A percentile compares a stretch with the other conserved stretches of the same genome.
Evolutionary conservation across 2,797 vertebrate species (phyloP).

Genomic region (Varecia variegata): DNA sequence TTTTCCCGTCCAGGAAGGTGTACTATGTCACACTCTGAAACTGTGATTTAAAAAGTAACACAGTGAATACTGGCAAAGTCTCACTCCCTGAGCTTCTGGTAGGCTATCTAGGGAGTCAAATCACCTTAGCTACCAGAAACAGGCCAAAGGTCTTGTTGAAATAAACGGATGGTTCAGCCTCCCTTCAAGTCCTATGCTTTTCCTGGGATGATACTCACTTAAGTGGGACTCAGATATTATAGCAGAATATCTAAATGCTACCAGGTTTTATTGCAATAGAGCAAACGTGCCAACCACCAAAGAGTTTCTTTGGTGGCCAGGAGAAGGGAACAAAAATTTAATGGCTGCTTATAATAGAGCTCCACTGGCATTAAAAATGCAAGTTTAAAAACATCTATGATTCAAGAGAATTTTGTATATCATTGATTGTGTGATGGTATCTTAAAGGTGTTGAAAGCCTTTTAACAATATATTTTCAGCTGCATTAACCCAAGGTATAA

Average conservation of each 20-base stretch:
- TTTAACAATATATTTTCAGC: neutral
- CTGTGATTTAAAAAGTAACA: neutral
- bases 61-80: neutral
- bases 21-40: neutral
- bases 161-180: neutral
- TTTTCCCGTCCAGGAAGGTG: neutral
- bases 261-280: neutral
- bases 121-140: neutral
- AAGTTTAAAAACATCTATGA: neutral
- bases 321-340: neutral
- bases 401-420: constrained; percentile 25
- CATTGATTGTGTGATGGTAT: neutral
- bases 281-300: neutral
- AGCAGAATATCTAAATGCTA: neutral
- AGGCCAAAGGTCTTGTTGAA: neutral
- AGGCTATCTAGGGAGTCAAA: neutral
- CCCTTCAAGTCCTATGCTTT: accelerated
- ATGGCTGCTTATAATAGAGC: neutral
- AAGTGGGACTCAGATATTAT: neutral
- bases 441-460: neutral
- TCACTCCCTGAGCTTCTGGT: neutral
- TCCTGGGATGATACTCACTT: neutral
- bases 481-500: neutral
- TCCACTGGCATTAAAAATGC: neutral
- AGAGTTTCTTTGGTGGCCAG: neutral